These are phyloP conservation scores for Byasa hedistus DNA, from an alignment of 2,888 invertebrate species.

Conservation along the genomic window DNA sequence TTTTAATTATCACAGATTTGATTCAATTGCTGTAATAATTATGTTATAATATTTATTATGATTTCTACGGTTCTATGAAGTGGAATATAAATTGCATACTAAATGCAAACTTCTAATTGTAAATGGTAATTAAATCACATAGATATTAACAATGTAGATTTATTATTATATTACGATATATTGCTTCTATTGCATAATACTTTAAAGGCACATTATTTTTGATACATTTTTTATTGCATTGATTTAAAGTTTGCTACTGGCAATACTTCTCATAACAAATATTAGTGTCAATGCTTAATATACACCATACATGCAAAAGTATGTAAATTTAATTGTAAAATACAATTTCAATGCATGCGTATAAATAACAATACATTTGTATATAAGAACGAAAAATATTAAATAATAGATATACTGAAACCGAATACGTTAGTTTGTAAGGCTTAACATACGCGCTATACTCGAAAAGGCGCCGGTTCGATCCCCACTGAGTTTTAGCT, in stretches of 20 bases:
- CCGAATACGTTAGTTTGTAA: neutral
- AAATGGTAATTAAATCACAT: constrained; percentile 14
- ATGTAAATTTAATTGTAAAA: no score
- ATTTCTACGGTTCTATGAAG: neutral
- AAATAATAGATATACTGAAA: neutral
- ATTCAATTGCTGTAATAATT: neutral
- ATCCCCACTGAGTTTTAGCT: no score
- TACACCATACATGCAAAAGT: neutral
- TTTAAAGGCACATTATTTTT: constrained; percentile 24
- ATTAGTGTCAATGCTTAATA: neutral
- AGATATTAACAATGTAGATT: constrained; percentile 12
- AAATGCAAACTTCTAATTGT: neutral
- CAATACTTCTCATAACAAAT: neutral
- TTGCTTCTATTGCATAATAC: constrained; percentile 8
- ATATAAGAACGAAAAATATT: no score
- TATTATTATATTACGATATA: constrained; percentile 13
- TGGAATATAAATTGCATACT: neutral
- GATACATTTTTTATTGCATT: constrained; percentile 20
- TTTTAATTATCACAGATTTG: neutral
- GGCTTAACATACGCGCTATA: no score
- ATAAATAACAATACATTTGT: no score
- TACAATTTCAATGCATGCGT: no score
- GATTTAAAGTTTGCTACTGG: neutral
- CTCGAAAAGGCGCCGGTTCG: no score
- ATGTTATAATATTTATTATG: neutral